Conservation (phyloP, 2,797 vertebrate genomes). For the Syngnathus rostellatus region DNA sequence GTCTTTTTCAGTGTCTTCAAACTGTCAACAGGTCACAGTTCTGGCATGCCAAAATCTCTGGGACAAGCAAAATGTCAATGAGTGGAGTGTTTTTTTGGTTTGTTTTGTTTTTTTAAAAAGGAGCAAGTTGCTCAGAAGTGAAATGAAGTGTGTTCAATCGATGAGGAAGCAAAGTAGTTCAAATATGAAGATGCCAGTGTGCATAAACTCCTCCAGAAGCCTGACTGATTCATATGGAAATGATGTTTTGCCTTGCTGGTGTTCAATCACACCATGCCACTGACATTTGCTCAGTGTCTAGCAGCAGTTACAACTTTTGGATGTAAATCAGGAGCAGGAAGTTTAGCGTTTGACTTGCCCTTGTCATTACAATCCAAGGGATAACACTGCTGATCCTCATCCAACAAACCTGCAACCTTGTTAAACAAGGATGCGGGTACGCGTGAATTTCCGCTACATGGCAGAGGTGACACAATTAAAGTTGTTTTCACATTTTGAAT, state of each 20-base stretch:
- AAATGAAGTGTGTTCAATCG: conserved; percentile 21
- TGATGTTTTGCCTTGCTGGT: neutral
- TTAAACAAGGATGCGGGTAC: neutral
- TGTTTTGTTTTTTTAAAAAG: neutral
- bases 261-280: neutral
- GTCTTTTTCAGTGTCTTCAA: conserved; percentile 25
- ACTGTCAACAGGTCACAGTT: conserved; percentile 47
- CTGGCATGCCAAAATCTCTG: conserved; percentile 50
- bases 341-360: neutral
- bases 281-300: conserved; percentile 1
- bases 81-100: neutral
- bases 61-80: conserved; percentile 5
- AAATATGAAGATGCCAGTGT: conserved; percentile 12
- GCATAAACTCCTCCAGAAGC: neutral
- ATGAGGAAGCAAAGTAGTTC: conserved; percentile 14
- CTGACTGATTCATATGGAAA: conserved; percentile 4
- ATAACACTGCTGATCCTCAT: neutral
- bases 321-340: neutral
- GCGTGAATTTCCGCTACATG: neutral
- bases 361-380: conserved; percentile 1
- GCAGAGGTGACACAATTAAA: neutral
- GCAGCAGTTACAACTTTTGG: conserved; percentile 10
- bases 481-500: neutral
- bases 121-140: conserved; percentile 25
- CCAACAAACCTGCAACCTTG: neutral